A percentile compares a stretch with the other conserved stretches of the same genome.
These are phyloP conservation scores for Syrista parreyssii DNA, from an alignment of 2,888 invertebrate species.

Conservation along the genomic window DNA sequence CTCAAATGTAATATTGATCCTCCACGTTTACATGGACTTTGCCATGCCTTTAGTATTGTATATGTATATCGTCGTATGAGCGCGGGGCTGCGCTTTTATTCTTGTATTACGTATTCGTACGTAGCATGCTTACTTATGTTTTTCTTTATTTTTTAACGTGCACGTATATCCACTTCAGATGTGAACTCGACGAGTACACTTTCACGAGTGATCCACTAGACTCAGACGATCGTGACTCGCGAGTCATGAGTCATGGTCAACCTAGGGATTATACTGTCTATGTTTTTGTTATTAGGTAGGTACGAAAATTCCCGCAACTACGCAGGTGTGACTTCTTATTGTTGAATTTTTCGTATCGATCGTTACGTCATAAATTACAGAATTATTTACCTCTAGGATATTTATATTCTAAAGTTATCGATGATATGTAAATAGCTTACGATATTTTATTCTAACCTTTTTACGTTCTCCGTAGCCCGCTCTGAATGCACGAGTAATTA, in stretches of 20 bases:
- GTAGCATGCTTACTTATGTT: not conserved
- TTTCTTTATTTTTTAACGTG: not conserved
- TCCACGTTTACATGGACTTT: not conserved
- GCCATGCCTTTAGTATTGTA: not conserved
- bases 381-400: not conserved
- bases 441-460: not conserved
- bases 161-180: not conserved
- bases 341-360: not conserved
- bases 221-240: not conserved
- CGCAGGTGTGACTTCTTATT: not conserved
- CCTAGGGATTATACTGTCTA: not conserved
- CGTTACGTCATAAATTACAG: not conserved
- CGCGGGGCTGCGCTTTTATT: not conserved
- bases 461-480: not conserved
- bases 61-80: not conserved
- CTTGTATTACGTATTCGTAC: not conserved
- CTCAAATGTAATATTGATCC: not conserved
- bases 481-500: not conserved
- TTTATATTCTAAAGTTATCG: not conserved
- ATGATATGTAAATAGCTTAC: not conserved
- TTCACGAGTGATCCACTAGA: not conserved
- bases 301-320: not conserved
- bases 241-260: not conserved
- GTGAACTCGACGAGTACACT: not conserved
- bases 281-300: not conserved